phyloP scores from a whole-genome alignment of 2,888 invertebrate species.

The Horisme vitalbata region DNA sequence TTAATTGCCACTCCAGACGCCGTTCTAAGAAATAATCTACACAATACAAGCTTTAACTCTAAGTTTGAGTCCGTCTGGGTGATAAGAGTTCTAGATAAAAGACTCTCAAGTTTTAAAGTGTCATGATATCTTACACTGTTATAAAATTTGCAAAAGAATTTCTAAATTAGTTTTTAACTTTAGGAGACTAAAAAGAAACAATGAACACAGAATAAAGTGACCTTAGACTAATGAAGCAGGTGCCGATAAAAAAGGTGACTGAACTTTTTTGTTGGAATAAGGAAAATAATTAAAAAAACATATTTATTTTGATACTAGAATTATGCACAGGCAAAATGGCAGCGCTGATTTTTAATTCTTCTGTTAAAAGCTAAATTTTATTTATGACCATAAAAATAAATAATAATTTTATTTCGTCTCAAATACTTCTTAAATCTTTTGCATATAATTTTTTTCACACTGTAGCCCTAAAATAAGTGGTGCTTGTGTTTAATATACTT shows the following conservation, averaged over 20 bases:
- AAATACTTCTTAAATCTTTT: too few species aligned
- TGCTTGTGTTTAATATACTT: too few species aligned
- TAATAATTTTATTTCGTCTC: too few species aligned
- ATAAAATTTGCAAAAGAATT: not conserved
- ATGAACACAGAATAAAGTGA: not conserved
- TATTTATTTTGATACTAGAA: too few species aligned
- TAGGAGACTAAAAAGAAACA: not conserved
- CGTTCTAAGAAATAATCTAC: constrained; percentile 4
- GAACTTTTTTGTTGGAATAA: not conserved
- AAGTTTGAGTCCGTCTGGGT: constrained; percentile 1
- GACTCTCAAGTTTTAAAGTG: not conserved
- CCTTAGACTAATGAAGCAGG: constrained; percentile 4
- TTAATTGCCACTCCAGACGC: constrained; percentile 9
- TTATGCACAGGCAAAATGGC: too few species aligned
- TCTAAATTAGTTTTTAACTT: not conserved
- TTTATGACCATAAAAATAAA: too few species aligned
- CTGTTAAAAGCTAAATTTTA: too few species aligned
- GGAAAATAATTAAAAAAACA: too few species aligned
- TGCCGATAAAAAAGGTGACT: not conserved
- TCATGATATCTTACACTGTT: not conserved
- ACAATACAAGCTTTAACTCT: constrained; percentile 1
- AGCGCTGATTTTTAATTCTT: too few species aligned
- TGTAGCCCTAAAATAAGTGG: too few species aligned
- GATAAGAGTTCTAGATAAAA: constrained; percentile 7
- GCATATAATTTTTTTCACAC: too few species aligned